Percentiles rank a stretch among this genome's conserved stretches.
Evolutionary conservation across 2,888 invertebrate genomes (phyloP).

Genomic region (Steinernema hermaphroditum): DNA sequence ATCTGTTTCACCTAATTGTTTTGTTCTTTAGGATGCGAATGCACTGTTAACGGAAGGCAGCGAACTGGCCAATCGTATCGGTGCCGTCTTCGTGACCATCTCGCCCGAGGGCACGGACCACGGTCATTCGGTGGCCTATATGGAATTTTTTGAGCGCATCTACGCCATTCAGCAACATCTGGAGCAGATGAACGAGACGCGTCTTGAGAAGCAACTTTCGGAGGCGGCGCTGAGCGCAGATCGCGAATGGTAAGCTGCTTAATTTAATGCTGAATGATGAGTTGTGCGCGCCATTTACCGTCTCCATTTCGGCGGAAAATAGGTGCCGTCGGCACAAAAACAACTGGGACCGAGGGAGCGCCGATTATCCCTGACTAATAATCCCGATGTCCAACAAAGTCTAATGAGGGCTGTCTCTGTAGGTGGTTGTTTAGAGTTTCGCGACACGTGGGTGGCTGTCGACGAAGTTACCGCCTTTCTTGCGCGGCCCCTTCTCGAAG

Average conservation of each 20-base stretch:
- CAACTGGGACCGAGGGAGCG: conserved; percentile 1
- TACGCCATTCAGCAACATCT: conserved; percentile 20
- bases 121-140: conserved; percentile 39
- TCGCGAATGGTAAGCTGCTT: conserved; percentile 9
- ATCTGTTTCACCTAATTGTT: not conserved
- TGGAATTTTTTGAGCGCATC: conserved; percentile 39
- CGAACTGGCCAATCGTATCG: conserved; percentile 45
- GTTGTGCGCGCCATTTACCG: not conserved
- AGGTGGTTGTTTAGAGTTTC: not conserved
- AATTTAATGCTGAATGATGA: not conserved
- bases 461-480: conserved; percentile 22
- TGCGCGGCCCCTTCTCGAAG: not conserved
- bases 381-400: not conserved
- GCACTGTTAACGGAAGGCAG: conserved; percentile 43
- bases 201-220: conserved; percentile 1
- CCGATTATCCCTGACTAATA: conserved; percentile 21
- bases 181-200: not conserved
- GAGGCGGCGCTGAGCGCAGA: not conserved
- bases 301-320: not conserved
- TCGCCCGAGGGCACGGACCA: conserved; percentile 36
- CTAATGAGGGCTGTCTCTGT: conserved; percentile 12
- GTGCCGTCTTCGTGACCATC: conserved; percentile 45
- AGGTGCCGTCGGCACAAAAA: not conserved
- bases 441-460: conserved; percentile 7
- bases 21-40: conserved; percentile 39